Base-by-base conservation (phyloP, 2,888 invertebrate species). In the Pedicia rivosa region DNA sequence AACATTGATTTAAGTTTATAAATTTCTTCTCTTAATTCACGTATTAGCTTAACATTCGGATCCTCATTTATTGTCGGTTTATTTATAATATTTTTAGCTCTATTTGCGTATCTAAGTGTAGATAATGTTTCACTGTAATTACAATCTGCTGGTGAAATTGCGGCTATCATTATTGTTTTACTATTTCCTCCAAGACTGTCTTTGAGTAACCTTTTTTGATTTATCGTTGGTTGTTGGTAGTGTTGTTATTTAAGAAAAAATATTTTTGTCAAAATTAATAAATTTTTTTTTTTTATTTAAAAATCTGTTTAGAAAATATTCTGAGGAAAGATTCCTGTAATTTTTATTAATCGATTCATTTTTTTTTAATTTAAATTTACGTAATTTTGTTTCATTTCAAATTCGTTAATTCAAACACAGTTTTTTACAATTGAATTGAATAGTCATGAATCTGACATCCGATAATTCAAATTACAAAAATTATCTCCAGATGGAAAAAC, bases 61-160 rank as follows among this genome's bases (percentile, higher is more conserved):
- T 88, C 88, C 58, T 88, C 87, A 58, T 88, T 88, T 51, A 88
- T 81, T 25, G 83, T 86, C 1, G 87, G 86, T 54, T 86, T 86
- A 59, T 88, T 88, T 55, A 87, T 82, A 46, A 88, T 88, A 55
- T 86, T 86, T 64, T 87, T 87, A 16, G 88, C 88, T 43, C 87
- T 67, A 62, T 88, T 86, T 3, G 88, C 87, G 62, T 88, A 88
- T 7, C 86, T 70, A 35, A 88, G 62, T 1, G 88, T 88, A 37
- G 83, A 84, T 22, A 88, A 59, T 0, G 87, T 87, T 59, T 88
- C 88, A 22, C 80, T 79, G 56, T 86, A 86, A 62, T 88, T 87
- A 53, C 80, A 80, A 59, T 86, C 86, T 5, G 81, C 81, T 0
- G 82, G 81, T 1, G 76, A 77, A 46, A 78, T 68, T 14, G 81